Conservation (phyloP, 1,140 invertebrate genomes). For the Coptotermes formosanus region DNA sequence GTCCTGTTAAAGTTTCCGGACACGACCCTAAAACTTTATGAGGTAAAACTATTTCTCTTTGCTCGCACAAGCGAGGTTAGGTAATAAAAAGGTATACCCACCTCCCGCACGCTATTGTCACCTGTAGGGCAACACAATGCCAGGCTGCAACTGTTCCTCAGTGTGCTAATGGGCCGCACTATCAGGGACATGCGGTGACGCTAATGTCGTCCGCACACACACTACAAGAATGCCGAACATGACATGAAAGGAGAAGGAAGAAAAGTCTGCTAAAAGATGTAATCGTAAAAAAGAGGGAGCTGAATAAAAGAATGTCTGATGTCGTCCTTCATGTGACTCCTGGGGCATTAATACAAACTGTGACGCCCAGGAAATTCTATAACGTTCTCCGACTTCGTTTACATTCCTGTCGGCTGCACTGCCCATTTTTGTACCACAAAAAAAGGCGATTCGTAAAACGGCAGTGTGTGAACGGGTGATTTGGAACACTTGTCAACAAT, state of each 20-base stretch:
- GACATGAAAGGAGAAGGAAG: background rate
- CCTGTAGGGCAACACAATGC: background rate
- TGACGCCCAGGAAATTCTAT: background rate
- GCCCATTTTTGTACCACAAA: background rate
- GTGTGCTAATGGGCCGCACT: background rate
- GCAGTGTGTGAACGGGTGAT: background rate
- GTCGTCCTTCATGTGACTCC: background rate
- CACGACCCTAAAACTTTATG: background rate
- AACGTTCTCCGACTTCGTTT: background rate
- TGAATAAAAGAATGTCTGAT: background rate
- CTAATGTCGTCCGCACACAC: background rate
- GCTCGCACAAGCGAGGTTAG: background rate
- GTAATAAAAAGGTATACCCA: background rate
- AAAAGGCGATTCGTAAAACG: background rate
- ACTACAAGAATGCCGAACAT: background rate
- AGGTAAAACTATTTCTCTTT: background rate
- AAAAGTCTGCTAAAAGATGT: background rate
- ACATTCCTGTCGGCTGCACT: background rate
- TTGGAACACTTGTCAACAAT: too few species aligned
- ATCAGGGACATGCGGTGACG: background rate
- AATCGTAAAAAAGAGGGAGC: background rate
- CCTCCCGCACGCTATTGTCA: background rate
- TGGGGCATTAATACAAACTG: constrained; percentile 8
- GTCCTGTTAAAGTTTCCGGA: background rate
- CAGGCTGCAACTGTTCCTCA: background rate